Evolutionary conservation across 2,113 vertebrate genomes (phyloP).

Genomic region (Herpailurus yagouaroundi): DNA sequence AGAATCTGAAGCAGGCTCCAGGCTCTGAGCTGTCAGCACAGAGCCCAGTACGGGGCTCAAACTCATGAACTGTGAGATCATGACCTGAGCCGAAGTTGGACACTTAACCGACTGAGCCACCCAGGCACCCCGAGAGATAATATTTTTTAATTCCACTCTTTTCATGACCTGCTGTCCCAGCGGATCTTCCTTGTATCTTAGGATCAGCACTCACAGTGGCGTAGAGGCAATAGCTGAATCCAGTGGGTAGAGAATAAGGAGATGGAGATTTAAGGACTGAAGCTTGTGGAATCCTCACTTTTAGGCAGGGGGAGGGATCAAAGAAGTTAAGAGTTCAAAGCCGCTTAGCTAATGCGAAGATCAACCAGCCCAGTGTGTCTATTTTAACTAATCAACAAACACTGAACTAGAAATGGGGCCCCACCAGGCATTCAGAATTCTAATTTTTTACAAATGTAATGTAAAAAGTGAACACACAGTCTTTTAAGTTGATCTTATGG

Average conservation of each 20-base stretch:
- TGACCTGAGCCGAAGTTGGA: no score
- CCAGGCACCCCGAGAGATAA: background rate
- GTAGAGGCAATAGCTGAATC: background rate
- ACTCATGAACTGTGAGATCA: no score
- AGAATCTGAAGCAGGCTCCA: no score
- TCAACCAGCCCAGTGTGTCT: background rate
- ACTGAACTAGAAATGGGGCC: background rate
- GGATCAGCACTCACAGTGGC: background rate
- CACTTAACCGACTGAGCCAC: no score
- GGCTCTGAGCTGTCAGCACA: no score
- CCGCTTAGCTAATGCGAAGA: background rate
- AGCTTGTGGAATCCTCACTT: background rate
- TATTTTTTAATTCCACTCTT: background rate
- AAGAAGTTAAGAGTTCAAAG: background rate
- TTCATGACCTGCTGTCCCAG: background rate
- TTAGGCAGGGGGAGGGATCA: background rate
- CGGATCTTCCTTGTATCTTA: background rate
- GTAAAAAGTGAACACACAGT: background rate
- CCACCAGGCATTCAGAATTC: background rate
- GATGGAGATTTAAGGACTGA: background rate
- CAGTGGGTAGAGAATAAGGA: background rate
- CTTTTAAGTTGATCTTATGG: background rate
- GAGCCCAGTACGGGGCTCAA: no score
- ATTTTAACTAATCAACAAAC: constrained; percentile 18
- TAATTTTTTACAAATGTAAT: background rate